These are phyloP conservation scores for Polyommatus icarus DNA, from an alignment of 2,888 invertebrate species.

Conservation along the genomic window DNA sequence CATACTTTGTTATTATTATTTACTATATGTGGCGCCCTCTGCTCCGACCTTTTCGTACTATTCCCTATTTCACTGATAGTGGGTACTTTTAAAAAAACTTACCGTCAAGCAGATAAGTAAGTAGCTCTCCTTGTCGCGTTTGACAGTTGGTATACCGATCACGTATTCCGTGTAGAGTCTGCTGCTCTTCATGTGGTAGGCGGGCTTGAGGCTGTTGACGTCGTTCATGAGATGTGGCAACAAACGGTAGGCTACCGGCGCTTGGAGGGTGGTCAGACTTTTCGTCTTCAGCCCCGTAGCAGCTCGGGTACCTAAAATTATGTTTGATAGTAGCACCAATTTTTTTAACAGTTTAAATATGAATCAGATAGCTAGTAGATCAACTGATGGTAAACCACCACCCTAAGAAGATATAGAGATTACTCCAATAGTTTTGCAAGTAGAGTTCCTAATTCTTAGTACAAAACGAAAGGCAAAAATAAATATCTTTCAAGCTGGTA, in stretches of 20 bases:
- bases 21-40: no score
- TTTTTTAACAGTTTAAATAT: not conserved
- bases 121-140: constrained; percentile 92
- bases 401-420: no score
- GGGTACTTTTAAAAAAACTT: constrained; percentile 38
- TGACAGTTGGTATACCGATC: constrained; percentile 94
- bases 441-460: no score
- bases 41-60: no score
- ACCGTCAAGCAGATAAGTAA: constrained; percentile 87
- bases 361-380: no score
- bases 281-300: constrained; percentile 63
- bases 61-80: no score
- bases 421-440: no score
- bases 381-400: no score
- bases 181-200: constrained; percentile 87
- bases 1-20: no score
- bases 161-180: constrained; percentile 89
- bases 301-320: constrained; percentile 49
- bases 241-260: constrained; percentile 91
- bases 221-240: constrained; percentile 92
- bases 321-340: not conserved
- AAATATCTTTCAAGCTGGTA: no score
- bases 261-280: constrained; percentile 75
- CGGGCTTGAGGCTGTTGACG: constrained; percentile 87
- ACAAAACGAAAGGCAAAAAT: no score